These are phyloP conservation scores for Silurus lanzhouensis DNA, from an alignment of 2,797 vertebrate species.

Conservation along the genomic window DNA sequence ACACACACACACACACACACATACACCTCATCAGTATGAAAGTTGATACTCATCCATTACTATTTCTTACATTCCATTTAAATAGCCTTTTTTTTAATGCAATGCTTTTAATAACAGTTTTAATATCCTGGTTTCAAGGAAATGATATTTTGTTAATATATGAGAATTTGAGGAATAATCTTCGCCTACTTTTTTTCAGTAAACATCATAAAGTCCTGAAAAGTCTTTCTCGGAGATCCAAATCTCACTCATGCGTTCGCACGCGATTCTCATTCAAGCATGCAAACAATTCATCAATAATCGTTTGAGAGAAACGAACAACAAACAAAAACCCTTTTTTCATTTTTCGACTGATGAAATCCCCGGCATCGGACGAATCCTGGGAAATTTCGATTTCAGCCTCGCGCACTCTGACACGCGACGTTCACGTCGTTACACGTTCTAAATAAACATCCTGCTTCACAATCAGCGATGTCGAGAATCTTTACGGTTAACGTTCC, in stretches of 20 bases:
- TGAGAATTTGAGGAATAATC: background rate
- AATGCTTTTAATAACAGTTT: background rate
- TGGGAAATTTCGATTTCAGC: background rate
- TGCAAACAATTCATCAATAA: no score
- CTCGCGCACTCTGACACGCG: slow-evolving; percentile 11
- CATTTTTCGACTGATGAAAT: no score
- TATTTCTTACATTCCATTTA: background rate
- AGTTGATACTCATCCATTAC: background rate
- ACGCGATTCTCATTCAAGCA: no score
- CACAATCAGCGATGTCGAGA: slow-evolving; percentile 19
- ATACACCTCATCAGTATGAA: background rate
- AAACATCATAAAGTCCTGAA: slow-evolving; percentile 2
- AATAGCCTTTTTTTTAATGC: background rate
- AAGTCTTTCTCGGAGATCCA: no score
- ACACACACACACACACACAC: slow-evolving; percentile 18
- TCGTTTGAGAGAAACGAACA: no score
- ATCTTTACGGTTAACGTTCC: slow-evolving; percentile 21
- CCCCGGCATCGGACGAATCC: no score
- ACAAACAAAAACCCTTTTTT: no score
- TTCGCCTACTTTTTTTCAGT: background rate
- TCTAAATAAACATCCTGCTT: slow-evolving; percentile 45
- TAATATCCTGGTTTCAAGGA: background rate
- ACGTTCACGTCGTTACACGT: slow-evolving; percentile 34
- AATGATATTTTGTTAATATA: background rate
- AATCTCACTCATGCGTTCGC: no score